Base-by-base conservation (phyloP, 1,140 invertebrate genomes). In the Heliconius eleuchia region DNA sequence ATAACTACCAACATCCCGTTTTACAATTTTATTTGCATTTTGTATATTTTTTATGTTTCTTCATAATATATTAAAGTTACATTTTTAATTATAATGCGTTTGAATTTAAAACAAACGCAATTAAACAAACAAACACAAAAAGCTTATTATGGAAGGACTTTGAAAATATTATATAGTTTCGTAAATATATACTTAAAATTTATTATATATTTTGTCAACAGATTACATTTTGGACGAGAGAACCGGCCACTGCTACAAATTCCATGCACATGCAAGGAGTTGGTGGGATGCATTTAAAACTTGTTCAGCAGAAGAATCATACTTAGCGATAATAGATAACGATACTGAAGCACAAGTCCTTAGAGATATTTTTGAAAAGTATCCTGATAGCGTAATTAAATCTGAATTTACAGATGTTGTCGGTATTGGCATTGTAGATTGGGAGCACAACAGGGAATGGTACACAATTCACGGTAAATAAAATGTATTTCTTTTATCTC, bases 191-290 rank as follows among this genome's bases (percentile, higher is more conserved):
- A 34, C 30, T 34, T 34, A 34, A 34, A 6, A 6, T 37, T 37
- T 37, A 6, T 37, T 37, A 60, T 9, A 60, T 3, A 23, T 27
- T 60, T 60, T 11, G 9, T 23, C 8, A 23, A 60, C 6, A 60
- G 55, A 23, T 3, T 60, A 60, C 8, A 23, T 60, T 2, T 9
- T 60, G n/a, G 19, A 60, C 3, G 19, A n/a, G 55, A 23, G n/a
- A 23, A 73, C 72, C n/a, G 72, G 72, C 72, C 42, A 37, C n/a
- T 73, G 72, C 42, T 73, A 73, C 72, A 73, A 73, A 27, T 73
- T 73, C 42, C 72, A 73, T 27, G 5, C n/a, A 16, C 9, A 8
- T 34, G 19, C 0, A 46, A 30, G 23, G n/a, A 39, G 19, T 27
- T 73, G 72, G 72, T 34, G 3, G 39, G n/a, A 50, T 13, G 72